Conservation (phyloP, 2,888 invertebrate species). For the Tinea trinotella region DNA sequence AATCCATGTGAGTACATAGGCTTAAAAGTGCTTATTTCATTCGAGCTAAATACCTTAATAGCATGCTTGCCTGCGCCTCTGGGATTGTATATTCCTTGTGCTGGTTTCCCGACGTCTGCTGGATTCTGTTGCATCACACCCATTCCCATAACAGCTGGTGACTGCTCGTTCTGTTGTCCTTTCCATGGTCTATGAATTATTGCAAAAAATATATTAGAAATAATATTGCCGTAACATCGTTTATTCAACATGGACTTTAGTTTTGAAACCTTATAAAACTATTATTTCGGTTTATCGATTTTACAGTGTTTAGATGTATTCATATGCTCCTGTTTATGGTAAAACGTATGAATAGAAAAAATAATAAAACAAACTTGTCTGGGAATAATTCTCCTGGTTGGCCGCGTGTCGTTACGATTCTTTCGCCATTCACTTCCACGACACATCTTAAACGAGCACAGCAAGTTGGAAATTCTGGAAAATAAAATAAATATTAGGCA, state of each 20-base stretch:
- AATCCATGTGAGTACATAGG: not conserved
- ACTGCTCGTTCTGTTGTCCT: constrained; percentile 62
- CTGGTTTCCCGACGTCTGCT: constrained; percentile 46
- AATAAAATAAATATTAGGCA: not conserved
- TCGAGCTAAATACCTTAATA: constrained; percentile 10
- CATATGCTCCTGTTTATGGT: not conserved
- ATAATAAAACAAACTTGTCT: constrained; percentile 45
- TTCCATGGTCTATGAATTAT: constrained; percentile 64
- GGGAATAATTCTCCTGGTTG: constrained; percentile 66
- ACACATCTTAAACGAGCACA: constrained; percentile 60
- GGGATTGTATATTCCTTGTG: constrained; percentile 59
- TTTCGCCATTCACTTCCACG: constrained; percentile 59
- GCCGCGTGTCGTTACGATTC: constrained; percentile 61
- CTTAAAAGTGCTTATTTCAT: constrained; percentile 2
- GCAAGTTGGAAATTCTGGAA: constrained; percentile 60
- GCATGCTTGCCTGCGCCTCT: constrained; percentile 60
- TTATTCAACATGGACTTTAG: too few relatives aligned
- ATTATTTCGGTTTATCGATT: too few relatives aligned
- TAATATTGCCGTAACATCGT: not conserved
- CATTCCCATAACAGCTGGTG: constrained; percentile 59
- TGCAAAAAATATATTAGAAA: not conserved
- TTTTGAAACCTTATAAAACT: too few relatives aligned
- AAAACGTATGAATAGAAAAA: not conserved
- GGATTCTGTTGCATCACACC: constrained; percentile 50
- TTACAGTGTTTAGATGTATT: not conserved